These are phyloP conservation scores for Plecturocebus donacophilus DNA, from an alignment of 2,113 vertebrate species.

Conservation along the genomic window DNA sequence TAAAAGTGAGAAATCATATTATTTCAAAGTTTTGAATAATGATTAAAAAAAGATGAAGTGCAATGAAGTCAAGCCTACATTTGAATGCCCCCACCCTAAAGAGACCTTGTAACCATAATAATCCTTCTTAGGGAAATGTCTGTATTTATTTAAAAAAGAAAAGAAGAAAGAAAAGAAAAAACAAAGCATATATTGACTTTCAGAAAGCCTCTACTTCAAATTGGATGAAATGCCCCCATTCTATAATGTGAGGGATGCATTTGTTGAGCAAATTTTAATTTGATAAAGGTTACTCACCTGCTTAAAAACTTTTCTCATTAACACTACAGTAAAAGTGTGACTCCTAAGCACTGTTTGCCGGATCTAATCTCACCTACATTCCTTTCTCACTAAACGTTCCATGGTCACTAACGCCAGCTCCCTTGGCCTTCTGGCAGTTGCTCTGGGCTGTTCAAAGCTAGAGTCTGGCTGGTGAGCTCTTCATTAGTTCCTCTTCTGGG, in stretches of 20 bases:
- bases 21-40: background rate
- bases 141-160: background rate
- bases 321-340: background rate
- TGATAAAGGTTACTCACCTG: background rate
- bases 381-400: fast-evolving
- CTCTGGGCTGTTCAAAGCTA: background rate
- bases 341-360: background rate
- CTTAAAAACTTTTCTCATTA: background rate
- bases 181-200: background rate
- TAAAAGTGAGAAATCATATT: background rate
- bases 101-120: background rate
- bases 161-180: too few species aligned
- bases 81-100: background rate
- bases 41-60: background rate
- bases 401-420: fast-evolving
- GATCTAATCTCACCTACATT: fast-evolving
- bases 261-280: background rate
- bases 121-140: background rate
- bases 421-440: fast-evolving
- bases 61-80: background rate
- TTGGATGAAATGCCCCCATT: background rate
- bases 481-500: fast-evolving
- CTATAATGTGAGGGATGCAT: background rate
- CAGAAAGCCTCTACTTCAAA: background rate
- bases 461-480: fast-evolving